Evolutionary conservation across 1,140 invertebrate genomes (phyloP).

Genomic region (Polypedilum vanderplanki): DNA sequence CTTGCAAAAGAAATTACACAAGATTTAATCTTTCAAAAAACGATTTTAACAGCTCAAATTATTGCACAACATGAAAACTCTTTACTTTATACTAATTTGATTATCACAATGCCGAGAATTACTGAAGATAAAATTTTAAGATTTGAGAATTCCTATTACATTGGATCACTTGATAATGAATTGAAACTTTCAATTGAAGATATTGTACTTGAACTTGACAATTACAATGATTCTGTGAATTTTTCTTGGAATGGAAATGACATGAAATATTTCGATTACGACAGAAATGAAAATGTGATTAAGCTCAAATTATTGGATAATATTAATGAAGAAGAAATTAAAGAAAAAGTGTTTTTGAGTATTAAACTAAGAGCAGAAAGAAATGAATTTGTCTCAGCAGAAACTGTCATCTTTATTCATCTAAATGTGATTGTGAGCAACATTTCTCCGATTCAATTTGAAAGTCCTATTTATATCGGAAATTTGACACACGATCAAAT

Average conservation of each 20-base stretch:
- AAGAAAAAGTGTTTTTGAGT: not conserved
- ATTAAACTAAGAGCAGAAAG: not conserved
- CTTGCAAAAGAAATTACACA: not conserved
- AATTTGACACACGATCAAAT: not conserved
- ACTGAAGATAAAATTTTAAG: not conserved
- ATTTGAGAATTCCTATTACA: slow-evolving; percentile 19
- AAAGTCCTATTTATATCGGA: not conserved
- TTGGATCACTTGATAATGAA: not conserved
- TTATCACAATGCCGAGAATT: not conserved
- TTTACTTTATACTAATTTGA: not conserved
- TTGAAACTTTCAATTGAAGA: not conserved
- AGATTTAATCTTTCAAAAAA: not conserved
- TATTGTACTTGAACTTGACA: not conserved
- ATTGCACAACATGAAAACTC: not conserved
- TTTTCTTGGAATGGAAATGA: not conserved
- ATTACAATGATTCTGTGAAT: not conserved
- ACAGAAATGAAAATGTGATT: not conserved
- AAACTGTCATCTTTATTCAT: slow-evolving; percentile 22
- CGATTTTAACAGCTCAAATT: not conserved
- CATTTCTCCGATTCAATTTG: not conserved
- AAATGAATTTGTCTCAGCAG: not conserved
- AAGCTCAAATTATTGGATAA: not conserved
- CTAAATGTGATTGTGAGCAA: not conserved
- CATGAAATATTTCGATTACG: not conserved
- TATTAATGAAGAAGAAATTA: not conserved